These are phyloP conservation scores for Butastur rufipennis DNA, from an alignment of 2,113 vertebrate species.

Conservation along the genomic window DNA sequence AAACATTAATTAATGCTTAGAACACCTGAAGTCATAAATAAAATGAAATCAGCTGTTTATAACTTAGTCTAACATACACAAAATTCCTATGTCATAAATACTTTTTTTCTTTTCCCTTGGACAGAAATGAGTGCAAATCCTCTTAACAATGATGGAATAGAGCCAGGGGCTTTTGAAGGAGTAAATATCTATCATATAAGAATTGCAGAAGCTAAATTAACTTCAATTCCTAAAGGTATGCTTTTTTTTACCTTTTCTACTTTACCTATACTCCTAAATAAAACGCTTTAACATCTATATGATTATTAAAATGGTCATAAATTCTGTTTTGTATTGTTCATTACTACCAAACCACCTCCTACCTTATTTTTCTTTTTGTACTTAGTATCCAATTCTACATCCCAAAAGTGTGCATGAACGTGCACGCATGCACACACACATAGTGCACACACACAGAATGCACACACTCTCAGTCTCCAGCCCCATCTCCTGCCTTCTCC, in stretches of 20 bases:
- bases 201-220: constrained; percentile 91
- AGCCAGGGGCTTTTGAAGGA: constrained; percentile 89
- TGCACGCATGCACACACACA: too few relatives aligned
- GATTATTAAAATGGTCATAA: background rate
- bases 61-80: background rate
- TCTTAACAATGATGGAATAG: constrained; percentile 88
- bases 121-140: constrained; percentile 98
- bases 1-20: background rate
- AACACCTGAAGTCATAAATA: background rate
- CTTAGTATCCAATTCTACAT: fast-evolving
- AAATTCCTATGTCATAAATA: background rate
- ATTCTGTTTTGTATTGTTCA: background rate
- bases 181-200: constrained; percentile 89
- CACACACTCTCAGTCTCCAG: background rate
- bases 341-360: background rate
- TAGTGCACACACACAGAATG: too few relatives aligned
- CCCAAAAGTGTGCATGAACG: fast-evolving
- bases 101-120: background rate
- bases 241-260: background rate
- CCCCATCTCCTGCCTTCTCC: background rate
- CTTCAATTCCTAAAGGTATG: constrained; percentile 92
- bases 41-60: background rate
- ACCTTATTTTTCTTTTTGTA: background rate
- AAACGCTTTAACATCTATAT: background rate
- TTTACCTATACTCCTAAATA: background rate